A percentile compares a stretch with the other conserved stretches of the same genome.
Evolutionary conservation across 2,113 vertebrate species (phyloP).

Genomic region (Antidorcas marsupialis): DNA sequence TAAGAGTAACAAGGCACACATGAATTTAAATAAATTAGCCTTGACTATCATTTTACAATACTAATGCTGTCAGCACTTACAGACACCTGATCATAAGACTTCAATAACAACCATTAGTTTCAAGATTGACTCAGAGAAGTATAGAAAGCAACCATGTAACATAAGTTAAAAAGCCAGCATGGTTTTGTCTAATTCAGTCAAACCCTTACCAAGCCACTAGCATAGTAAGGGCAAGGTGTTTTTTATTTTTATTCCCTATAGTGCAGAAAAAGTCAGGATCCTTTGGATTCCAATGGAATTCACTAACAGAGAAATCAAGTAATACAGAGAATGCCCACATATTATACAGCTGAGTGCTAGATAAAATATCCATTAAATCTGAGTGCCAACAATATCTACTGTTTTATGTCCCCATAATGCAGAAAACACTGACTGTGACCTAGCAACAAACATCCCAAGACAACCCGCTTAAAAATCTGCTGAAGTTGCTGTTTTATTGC

Average conservation of each 20-base stretch:
- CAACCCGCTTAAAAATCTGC: constrained; percentile 63
- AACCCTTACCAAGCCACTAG: background rate
- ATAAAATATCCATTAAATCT: constrained; percentile 45
- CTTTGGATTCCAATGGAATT: background rate
- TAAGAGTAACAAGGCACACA: background rate
- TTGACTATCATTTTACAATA: background rate
- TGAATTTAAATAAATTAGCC: background rate
- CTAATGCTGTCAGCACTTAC: background rate
- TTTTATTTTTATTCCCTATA: background rate
- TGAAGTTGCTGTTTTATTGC: constrained; percentile 75
- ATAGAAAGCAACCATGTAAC: background rate
- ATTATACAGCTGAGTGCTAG: constrained; percentile 31
- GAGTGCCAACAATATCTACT: constrained; percentile 57
- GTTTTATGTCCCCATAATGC: constrained; percentile 52
- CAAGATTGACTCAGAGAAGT: background rate
- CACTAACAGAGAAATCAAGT: constrained; percentile 38
- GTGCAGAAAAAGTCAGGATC: constrained; percentile 17
- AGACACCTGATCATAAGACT: background rate
- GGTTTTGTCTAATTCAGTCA: background rate
- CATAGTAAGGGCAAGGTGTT: background rate
- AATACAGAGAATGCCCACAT: constrained; percentile 3
- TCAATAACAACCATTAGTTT: background rate
- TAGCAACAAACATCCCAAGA: constrained; percentile 67
- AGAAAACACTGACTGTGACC: constrained; percentile 66
- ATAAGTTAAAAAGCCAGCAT: background rate